phyloP scores from a whole-genome alignment of 1,140 invertebrate genomes.

The Tribolium castaneum region DNA sequence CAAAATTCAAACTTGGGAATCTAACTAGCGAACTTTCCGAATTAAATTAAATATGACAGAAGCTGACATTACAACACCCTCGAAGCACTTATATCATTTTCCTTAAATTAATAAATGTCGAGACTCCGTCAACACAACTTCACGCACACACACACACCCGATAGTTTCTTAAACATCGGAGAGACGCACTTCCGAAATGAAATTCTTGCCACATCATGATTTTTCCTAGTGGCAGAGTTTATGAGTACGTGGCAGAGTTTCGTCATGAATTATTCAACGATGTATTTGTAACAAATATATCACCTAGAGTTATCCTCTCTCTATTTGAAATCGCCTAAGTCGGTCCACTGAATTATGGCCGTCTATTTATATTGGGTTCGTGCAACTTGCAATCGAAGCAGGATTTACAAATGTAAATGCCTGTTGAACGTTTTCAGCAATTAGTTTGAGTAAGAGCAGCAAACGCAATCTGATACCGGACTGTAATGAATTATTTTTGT shows the following conservation, averaged over 20 bases:
- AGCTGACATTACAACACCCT: slow-evolving; percentile 6
- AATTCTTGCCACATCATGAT: not conserved
- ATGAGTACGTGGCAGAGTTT: not conserved
- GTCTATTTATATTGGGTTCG: no score
- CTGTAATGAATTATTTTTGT: no score
- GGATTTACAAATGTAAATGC: no score
- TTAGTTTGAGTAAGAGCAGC: no score
- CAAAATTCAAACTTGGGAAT: not conserved
- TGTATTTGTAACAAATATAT: not conserved
- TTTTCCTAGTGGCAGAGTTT: not conserved
- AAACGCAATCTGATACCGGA: no score
- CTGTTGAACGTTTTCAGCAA: no score
- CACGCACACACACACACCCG: not conserved
- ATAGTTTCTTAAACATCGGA: not conserved
- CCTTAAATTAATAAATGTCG: not conserved
- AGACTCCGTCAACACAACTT: not conserved
- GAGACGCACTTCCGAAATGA: not conserved
- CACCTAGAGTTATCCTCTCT: not conserved
- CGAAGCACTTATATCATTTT: not conserved
- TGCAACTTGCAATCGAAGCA: no score
- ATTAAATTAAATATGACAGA: slow-evolving; percentile 2
- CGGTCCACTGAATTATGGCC: no score
- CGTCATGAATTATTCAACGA: not conserved
- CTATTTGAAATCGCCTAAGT: not conserved
- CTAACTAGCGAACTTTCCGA: not conserved